Evolutionary conservation across 2,888 invertebrate genomes (phyloP).

Genomic region (Anagyrus pseudococci): DNA sequence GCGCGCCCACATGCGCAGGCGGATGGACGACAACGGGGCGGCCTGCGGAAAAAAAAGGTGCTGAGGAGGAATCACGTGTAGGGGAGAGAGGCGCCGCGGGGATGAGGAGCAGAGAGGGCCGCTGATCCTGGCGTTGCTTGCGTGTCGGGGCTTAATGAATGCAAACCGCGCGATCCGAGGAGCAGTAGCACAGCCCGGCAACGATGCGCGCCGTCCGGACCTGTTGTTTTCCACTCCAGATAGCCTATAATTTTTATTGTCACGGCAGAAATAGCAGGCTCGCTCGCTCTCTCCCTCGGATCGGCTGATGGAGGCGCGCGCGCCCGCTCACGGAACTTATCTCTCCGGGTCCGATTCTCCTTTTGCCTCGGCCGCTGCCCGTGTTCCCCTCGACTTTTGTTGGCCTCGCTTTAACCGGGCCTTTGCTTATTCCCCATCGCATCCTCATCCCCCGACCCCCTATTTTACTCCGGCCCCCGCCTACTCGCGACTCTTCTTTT

Average conservation of each 20-base stretch:
- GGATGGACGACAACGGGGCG: constrained; percentile 20
- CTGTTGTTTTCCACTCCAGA: constrained; percentile 70
- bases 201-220: constrained; percentile 52
- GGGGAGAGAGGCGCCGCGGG: constrained; percentile 32
- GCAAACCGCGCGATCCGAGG: constrained; percentile 66
- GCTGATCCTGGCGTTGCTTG: too few species aligned
- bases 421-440: too few species aligned
- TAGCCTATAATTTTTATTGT: constrained; percentile 71
- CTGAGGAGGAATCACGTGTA: constrained; percentile 5
- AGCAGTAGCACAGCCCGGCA: constrained; percentile 7
- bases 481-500: neutral
- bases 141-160: constrained; percentile 66
- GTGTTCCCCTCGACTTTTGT: constrained; percentile 56
- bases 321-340: constrained; percentile 46
- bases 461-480: too few species aligned
- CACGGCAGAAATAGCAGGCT: constrained; percentile 66
- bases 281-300: constrained; percentile 39
- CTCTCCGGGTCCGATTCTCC: constrained; percentile 51
- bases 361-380: constrained; percentile 52
- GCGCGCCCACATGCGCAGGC: constrained; percentile 1
- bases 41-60: constrained; percentile 27
- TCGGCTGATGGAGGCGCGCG: constrained; percentile 62
- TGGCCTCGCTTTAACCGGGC: constrained; percentile 52
- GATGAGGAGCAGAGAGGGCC: constrained; percentile 49
- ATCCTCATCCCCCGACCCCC: too few species aligned